phyloP scores from a whole-genome alignment of 1,140 invertebrate genomes.

The Camponotus vicinus region DNA sequence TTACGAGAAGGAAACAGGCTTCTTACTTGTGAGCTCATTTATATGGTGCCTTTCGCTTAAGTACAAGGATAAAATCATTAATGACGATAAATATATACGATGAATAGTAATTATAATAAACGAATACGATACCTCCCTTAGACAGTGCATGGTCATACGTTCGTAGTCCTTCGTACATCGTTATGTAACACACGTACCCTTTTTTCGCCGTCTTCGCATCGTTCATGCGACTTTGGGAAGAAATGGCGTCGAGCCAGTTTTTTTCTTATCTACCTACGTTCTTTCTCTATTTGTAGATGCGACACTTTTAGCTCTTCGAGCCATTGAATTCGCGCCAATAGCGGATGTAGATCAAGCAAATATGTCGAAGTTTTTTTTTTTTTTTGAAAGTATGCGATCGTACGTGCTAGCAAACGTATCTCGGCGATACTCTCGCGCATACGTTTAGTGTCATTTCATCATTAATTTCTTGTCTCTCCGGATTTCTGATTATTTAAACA shows the following conservation, averaged over 20 bases:
- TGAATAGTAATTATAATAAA: slow-evolving; percentile 56
- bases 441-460: neutral
- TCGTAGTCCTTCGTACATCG: slow-evolving; percentile 19
- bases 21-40: slow-evolving; percentile 72
- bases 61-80: slow-evolving; percentile 67
- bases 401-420: slow-evolving; percentile 86
- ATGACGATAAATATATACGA: slow-evolving; percentile 43
- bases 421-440: slow-evolving; percentile 68
- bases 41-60: slow-evolving; percentile 82
- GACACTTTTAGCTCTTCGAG: slow-evolving; percentile 81
- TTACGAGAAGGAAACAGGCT: slow-evolving; percentile 48
- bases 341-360: slow-evolving; percentile 79
- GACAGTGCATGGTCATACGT: slow-evolving; percentile 48
- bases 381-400: slow-evolving; percentile 77
- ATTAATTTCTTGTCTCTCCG: neutral
- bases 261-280: slow-evolving; percentile 73
- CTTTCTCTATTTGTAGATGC: slow-evolving; percentile 83
- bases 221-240: neutral
- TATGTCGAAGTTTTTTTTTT: slow-evolving; percentile 80
- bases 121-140: slow-evolving; percentile 34
- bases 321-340: slow-evolving; percentile 79
- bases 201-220: neutral
- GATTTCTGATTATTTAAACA: neutral
- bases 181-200: slow-evolving; percentile 41
- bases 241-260: slow-evolving; percentile 62